Base-by-base conservation (phyloP, 2,797 vertebrate species). In the Helarctos malayanus region DNA sequence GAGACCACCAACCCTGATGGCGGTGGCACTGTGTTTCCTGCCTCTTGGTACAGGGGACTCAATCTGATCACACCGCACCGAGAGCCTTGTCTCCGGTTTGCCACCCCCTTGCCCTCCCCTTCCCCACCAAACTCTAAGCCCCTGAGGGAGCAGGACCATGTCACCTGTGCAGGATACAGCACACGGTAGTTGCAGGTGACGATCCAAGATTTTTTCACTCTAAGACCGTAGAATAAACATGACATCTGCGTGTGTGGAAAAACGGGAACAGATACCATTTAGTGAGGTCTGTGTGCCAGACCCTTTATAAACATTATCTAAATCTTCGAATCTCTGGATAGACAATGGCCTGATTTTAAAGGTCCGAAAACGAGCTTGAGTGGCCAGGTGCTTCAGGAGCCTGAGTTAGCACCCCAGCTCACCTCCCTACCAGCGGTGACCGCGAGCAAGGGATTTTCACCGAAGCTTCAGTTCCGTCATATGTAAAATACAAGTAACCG, bases 201-300 rank as follows among this genome's bases (percentile, higher is more conserved):
- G 35, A 61, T 21, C 49, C 11, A 85, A 47, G 68, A 89, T 69
- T 38, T 76, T 45, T 85, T 92, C 75, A 69, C 76, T 80, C 59
- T n/a, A 65, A 92, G 95, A 82, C 38, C 27, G 61, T 12, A 80
- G 41, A 96, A 92, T 96, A 97, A 96, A 97, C 71, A 73, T 47
- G 49, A 91, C 68, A 90, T 6, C 23, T 19, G 38, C 57, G 32
- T 16, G 75, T 80, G 35, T 45, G 12, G 56, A 45, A 57, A 63
- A 87, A 80, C 79, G 32, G 61, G 47, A 92, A 71, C 5, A 13
- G 38, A 9, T 65, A 69, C 57, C 18, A 69, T 23, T 59, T 92
- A 78, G n/a, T 71, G 75, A 90, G 65, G 73, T 90, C 57, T 63
- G 19, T 25, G 29, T n/a, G 63, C 78, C 69, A 93, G 49, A 71